Conservation (phyloP, 2,888 invertebrate species). For the Nymphalis c-album region DNA sequence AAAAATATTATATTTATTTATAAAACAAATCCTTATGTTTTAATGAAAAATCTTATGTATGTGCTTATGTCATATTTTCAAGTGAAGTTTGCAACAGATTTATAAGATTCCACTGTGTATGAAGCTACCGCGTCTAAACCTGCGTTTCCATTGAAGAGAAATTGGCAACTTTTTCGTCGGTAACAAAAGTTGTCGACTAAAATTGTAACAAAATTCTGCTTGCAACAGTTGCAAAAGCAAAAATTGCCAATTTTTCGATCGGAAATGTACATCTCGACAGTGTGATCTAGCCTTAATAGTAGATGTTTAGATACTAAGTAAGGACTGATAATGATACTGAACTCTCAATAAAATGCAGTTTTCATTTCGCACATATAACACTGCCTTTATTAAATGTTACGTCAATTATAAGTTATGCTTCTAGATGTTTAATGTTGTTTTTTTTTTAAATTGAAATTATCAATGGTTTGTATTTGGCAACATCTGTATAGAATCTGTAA, state of each 20-base stretch:
- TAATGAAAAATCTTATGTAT: too few relatives aligned
- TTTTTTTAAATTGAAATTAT: constrained; percentile 62
- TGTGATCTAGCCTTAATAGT: constrained; percentile 16
- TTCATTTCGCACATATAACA: constrained; percentile 49
- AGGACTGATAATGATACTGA: constrained; percentile 74
- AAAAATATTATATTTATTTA: too few relatives aligned
- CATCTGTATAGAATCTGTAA: constrained; percentile 76
- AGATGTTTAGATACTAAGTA: constrained; percentile 68
- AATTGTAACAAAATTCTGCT: too few relatives aligned
- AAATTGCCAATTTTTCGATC: too few relatives aligned
- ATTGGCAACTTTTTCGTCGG: too few relatives aligned
- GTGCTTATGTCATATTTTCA: too few relatives aligned
- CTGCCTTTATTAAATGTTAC: constrained; percentile 55
- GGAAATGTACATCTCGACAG: not conserved
- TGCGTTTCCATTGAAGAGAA: too few relatives aligned
- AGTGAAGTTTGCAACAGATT: too few relatives aligned
- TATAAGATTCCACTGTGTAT: not conserved
- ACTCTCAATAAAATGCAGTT: constrained; percentile 51
- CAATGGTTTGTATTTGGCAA: constrained; percentile 73
- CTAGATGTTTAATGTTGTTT: constrained; percentile 38
- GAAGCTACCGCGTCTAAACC: not conserved
- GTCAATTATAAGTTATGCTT: constrained; percentile 41
- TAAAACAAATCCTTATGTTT: too few relatives aligned
- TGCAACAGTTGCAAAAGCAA: too few relatives aligned
- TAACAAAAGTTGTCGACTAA: too few relatives aligned